Percentiles rank a stretch among this genome's conserved stretches.
Conservation (phyloP, 2,797 vertebrate species). For the Lemur catta region DNA sequence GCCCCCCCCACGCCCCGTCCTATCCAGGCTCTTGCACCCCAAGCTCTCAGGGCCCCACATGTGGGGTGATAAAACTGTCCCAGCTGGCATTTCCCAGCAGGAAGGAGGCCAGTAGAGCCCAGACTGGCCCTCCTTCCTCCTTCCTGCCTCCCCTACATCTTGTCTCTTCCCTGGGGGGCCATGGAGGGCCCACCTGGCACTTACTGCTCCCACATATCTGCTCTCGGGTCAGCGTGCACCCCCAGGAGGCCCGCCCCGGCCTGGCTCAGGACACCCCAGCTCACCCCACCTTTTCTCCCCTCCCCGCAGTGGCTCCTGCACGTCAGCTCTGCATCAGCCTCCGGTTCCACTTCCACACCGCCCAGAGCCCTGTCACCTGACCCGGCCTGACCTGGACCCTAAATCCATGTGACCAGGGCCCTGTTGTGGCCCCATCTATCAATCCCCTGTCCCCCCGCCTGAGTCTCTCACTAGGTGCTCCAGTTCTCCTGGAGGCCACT, state of each 20-base stretch:
- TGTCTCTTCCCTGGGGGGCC: neutral
- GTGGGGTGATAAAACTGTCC: constrained; percentile 30
- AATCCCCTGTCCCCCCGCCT: neutral
- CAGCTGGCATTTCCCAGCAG: neutral
- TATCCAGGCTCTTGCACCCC: neutral
- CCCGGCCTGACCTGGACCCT: neutral
- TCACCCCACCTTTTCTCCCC: neutral
- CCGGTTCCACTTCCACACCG: neutral
- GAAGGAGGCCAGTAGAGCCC: neutral
- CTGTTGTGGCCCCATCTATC: neutral
- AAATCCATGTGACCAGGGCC: neutral
- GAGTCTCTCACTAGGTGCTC: neutral
- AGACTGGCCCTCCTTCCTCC: neutral
- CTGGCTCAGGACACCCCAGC: neutral
- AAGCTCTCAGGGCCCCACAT: neutral
- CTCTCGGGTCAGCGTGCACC: neutral
- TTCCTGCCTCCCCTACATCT: neutral
- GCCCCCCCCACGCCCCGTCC: neutral
- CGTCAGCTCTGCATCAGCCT: neutral
- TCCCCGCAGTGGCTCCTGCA: neutral
- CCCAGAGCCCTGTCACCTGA: neutral
- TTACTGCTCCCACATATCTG: neutral
- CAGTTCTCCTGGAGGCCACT: neutral
- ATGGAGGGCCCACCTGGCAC: neutral
- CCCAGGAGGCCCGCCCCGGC: neutral